Percentiles rank a stretch among this genome's conserved stretches.
Evolutionary conservation across 2,888 invertebrate genomes (phyloP).

Genomic region (Muschampia plurimacula): DNA sequence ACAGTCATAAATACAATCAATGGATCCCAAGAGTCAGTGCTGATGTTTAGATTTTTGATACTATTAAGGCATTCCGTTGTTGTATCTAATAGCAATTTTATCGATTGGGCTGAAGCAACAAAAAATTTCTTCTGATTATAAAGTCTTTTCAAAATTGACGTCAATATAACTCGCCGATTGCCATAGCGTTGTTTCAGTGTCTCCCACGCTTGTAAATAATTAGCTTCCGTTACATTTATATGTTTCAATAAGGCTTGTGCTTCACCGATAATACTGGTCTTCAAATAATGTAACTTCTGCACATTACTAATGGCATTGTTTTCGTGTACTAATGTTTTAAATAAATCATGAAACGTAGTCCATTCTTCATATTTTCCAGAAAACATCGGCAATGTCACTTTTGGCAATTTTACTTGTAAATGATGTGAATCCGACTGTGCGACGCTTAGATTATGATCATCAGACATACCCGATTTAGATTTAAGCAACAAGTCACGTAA

Average conservation of each 20-base stretch:
- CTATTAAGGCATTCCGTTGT: conserved; percentile 31
- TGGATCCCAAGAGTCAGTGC: conserved; percentile 43
- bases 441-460: neutral
- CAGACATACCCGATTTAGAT: neutral
- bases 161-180: conserved; percentile 17
- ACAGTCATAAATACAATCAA: conserved; percentile 45
- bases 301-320: conserved; percentile 29
- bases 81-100: conserved; percentile 34
- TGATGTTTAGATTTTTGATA: conserved; percentile 18
- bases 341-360: conserved; percentile 32
- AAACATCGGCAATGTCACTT: conserved; percentile 23
- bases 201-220: conserved; percentile 36
- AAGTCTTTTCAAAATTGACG: conserved; percentile 14
- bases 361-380: conserved; percentile 25
- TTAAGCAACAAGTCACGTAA: neutral
- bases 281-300: conserved; percentile 25
- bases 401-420: conserved; percentile 9
- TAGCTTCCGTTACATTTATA: conserved; percentile 33
- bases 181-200: conserved; percentile 24
- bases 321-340: conserved; percentile 35
- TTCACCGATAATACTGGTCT: conserved; percentile 28
- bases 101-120: neutral
- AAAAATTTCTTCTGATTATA: conserved; percentile 15
- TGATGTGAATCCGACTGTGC: neutral
- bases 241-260: conserved; percentile 32